Evolutionary conservation across 2,888 invertebrate genomes (phyloP), one percentile per base, ranked within the genome.

Genomic region (Apomyelois bistriatella): DNA sequence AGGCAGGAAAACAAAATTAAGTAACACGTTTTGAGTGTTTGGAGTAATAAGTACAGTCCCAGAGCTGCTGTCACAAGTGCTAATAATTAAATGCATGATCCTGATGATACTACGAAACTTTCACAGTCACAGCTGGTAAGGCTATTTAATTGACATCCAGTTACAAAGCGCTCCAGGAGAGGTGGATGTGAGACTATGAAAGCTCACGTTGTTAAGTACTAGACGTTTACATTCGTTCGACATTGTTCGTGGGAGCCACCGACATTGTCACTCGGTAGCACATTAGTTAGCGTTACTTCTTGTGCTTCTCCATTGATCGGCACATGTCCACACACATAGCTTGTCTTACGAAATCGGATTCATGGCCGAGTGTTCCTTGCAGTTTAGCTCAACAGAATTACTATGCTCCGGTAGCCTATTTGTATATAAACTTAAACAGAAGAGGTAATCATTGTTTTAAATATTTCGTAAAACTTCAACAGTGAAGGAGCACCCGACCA

Each of bases 111-210:
- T 66, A 70, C 74, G 76, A 75, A 70, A 71, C 78, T 77, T 79
- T 72, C 78, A 76, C 72, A 74, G 77, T 74, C 70, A 68, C 76
- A 72, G 79, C 67, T 75, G 77, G 77, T 81, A 86, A 88, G 87
- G 85, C 87, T 79, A 66, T 66, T 64, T 87, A 89, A 89, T 88
- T 88, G 87, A 88, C 87, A 80, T 76, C 78, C 80, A 76, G 76
- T 80, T 74, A 68, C 66, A 68, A 58, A 59, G 60, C 62, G 60
- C 68, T 71, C 67, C 70, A 59, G 64, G 1, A 59, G 67, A 68
- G 63, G 70, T 67, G 74, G 71, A 74, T 78, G 82, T 72, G 72
- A 70, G 72, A 76, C 75, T 66, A 78, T 78, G 79, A 79, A 82
- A 85, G 82, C 76, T 74, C 78, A 74, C 74, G 67, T 61, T 59